Evolutionary conservation across 2,797 vertebrate genomes (phyloP), one percentile per base, ranked within the genome.

Genomic region (Calcarius lapponicus): DNA sequence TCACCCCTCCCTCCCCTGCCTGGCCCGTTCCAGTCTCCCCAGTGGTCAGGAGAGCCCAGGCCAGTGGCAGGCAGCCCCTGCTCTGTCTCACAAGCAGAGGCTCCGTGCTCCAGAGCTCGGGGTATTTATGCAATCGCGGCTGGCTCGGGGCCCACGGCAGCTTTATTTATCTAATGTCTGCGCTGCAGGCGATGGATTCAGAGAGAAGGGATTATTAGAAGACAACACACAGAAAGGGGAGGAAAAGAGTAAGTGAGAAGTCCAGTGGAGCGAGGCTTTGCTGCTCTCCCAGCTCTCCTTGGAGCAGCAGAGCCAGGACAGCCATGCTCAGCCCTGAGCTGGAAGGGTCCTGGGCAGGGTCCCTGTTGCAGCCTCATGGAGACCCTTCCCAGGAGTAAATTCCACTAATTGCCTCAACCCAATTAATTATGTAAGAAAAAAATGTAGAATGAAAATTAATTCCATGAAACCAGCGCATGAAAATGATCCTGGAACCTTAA

Each of bases 141-240:
- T 97, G 96, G 94, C 95, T 81, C 92, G 2, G 83, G 70, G 95
- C 96, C 96, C 94, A 80, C 7, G 1, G 17, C 20, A 51, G 70
- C 96, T 96, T 96, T 96, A 94, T 96, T 97, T 96, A 95, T 97
- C 96, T 91, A 95, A 88, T 86, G 93, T 94, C 95, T 95, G 95
- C 92, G 91, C 95, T 96, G 94, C 60, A 83, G 96, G 95, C 91
- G 1, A 95, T 95, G 95, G 22, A 95, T 96, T 96, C 95, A 88
- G 67, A 86, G 88, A 75, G 91, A 66, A 94, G 94, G 95, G 86
- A 95, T 96, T 95, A 95, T 94, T 92, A 93, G 85, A 95, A 96
- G 88, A 95, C 96, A 95, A 92, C 85, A 88, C 3, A 5, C 90
- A 74, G 28, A 60, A 95, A 92, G 70, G 80, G 70, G 73, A 95